Conservation (phyloP, 1,140 invertebrate species). For the Pogonomyrmex barbatus region DNA sequence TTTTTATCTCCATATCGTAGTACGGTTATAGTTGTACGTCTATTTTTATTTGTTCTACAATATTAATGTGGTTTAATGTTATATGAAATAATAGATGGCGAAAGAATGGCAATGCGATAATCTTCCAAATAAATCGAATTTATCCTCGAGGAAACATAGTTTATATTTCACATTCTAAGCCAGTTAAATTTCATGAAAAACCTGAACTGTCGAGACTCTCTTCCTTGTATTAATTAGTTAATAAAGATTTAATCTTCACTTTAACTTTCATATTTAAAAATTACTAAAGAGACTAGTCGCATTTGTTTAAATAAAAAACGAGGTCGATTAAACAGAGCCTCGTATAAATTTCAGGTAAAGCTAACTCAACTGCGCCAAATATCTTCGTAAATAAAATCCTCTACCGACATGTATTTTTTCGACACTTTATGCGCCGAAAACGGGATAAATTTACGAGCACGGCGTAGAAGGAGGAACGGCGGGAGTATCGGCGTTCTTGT, state of each 20-base stretch:
- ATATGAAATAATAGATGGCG: not conserved
- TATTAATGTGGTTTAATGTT: not conserved
- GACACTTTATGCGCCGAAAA: slow-evolving; percentile 29
- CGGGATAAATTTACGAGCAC: slow-evolving; percentile 49
- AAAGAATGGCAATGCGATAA: not conserved
- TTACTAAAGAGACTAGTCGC: not conserved
- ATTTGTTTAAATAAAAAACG: not conserved
- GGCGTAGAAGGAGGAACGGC: not conserved
- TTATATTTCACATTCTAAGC: not conserved
- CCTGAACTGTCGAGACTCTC: not conserved
- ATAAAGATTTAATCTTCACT: not conserved
- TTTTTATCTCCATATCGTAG: not conserved
- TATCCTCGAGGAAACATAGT: not conserved
- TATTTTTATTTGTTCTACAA: not conserved
- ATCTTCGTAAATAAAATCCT: slow-evolving; percentile 31
- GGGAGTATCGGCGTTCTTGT: slow-evolving; percentile 45
- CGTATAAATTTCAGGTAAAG: not conserved
- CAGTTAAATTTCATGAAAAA: not conserved
- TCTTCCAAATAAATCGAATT: slow-evolving; percentile 25
- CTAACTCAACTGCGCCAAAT: not conserved
- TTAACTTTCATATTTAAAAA: not conserved
- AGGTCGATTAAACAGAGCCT: not conserved
- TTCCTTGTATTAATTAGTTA: not conserved
- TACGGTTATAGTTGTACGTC: not conserved
- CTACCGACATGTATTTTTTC: slow-evolving; percentile 33